A percentile compares a stretch with the other conserved stretches of the same genome.
phyloP scores from a whole-genome alignment of 2,113 vertebrate genomes.

The Vanacampus margaritifer region DNA sequence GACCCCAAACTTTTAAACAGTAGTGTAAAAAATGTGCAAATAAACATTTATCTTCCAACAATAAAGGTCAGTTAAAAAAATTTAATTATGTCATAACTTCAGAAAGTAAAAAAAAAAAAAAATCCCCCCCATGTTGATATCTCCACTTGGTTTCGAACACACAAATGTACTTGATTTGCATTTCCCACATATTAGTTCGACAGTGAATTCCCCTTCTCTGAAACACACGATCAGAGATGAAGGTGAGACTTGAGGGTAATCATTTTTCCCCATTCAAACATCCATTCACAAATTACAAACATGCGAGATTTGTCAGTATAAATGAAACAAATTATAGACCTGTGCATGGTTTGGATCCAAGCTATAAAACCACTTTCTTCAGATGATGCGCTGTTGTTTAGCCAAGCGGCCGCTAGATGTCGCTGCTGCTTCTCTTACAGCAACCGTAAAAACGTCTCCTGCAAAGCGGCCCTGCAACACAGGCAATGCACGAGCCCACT shows the following conservation, averaged over 20 bases:
- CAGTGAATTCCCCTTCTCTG: conserved; percentile 51
- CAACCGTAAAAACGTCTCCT: too few species aligned
- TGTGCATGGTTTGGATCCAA: background rate
- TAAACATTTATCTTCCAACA: too few species aligned
- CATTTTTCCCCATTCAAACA: conserved; percentile 5
- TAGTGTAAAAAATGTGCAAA: too few species aligned
- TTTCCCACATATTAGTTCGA: conserved; percentile 33
- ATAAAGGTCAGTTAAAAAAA: too few species aligned
- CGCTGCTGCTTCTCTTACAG: background rate
- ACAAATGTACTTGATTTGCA: conserved; percentile 37
- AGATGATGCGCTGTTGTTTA: background rate
- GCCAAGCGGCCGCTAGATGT: background rate
- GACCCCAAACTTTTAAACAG: too few species aligned
- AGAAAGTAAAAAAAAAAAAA: too few species aligned
- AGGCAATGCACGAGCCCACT: too few species aligned
- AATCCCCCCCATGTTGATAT: background rate
- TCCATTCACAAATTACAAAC: too few species aligned
- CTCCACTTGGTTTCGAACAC: background rate
- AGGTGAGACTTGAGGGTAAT: background rate
- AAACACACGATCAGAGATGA: background rate
- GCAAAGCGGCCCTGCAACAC: too few species aligned
- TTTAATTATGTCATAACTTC: too few species aligned
- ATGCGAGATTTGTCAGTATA: too few species aligned
- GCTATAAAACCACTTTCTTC: background rate
- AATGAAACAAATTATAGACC: conserved; percentile 1